Evolutionary conservation across 2,113 vertebrate genomes (phyloP).

Genomic region (Sclerurus mexicanus): DNA sequence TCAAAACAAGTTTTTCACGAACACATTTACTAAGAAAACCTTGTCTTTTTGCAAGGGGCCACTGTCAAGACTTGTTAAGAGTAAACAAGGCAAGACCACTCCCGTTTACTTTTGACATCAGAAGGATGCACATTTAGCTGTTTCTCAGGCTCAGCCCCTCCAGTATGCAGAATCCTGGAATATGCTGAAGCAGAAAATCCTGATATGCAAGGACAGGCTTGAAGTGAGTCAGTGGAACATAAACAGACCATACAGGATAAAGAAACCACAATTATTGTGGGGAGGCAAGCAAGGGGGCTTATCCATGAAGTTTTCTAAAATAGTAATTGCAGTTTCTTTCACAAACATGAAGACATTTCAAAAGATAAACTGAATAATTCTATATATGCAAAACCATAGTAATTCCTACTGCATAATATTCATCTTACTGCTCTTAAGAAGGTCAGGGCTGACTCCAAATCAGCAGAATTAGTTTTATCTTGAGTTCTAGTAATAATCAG

Average conservation of each 20-base stretch:
- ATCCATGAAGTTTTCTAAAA: neutral
- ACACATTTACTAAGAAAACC: conserved; percentile 19
- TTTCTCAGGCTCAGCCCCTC: neutral
- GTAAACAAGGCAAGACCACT: neutral
- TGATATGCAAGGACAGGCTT: neutral
- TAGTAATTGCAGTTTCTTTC: neutral
- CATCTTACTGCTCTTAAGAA: neutral
- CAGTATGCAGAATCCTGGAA: neutral
- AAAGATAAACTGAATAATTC: neutral
- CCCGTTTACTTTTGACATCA: neutral
- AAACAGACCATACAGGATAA: neutral
- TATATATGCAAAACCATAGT: neutral
- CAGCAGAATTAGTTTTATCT: conserved; percentile 23
- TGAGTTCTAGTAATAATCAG: neutral
- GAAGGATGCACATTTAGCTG: conserved; percentile 19
- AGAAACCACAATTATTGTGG: neutral
- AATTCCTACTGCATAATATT: neutral
- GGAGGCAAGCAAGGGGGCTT: neutral
- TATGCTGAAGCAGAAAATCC: neutral
- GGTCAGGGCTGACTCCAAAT: neutral
- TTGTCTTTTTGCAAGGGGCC: neutral
- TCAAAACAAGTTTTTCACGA: conserved; percentile 25
- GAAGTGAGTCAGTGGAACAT: neutral
- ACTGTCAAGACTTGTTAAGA: conserved; percentile 36
- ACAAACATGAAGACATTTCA: neutral